Evolutionary conservation across 2,888 invertebrate genomes (phyloP).

Genomic region (Mamestra brassicae): DNA sequence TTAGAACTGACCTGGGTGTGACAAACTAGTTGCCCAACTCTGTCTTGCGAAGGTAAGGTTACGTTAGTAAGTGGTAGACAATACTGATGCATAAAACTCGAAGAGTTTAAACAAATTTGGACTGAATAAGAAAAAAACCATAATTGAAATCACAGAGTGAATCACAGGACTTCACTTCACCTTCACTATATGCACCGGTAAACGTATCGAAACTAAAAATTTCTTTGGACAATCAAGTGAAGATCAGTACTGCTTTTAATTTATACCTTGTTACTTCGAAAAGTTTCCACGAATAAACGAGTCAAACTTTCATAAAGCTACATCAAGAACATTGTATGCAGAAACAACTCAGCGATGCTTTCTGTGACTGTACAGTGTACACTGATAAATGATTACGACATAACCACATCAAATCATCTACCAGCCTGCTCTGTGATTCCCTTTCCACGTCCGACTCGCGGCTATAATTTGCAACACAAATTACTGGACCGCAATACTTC

Average conservation of each 20-base stretch:
- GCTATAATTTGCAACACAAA: conserved; percentile 60
- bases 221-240: not conserved
- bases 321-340: conserved; percentile 16
- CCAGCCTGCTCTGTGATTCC: conserved; percentile 53
- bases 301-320: not conserved
- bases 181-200: not conserved
- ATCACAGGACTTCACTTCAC: not conserved
- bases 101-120: not conserved
- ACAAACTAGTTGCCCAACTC: conserved; percentile 12
- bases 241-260: not conserved
- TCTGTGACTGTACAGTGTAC: conserved; percentile 39
- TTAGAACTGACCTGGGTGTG: conserved; percentile 43
- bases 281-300: not conserved
- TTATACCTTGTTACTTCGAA: not conserved
- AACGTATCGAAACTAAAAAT: not conserved
- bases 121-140: not conserved
- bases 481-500: conserved; percentile 55
- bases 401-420: conserved; percentile 54
- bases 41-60: conserved; percentile 29
- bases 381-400: conserved; percentile 49
- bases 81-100: not conserved
- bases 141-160: not conserved
- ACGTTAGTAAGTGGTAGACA: not conserved
- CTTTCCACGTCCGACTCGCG: conserved; percentile 35
- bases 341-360: conserved; percentile 6